Evolutionary conservation across 2,888 invertebrate genomes (phyloP).

Genomic region (Sphinx pinastri): DNA sequence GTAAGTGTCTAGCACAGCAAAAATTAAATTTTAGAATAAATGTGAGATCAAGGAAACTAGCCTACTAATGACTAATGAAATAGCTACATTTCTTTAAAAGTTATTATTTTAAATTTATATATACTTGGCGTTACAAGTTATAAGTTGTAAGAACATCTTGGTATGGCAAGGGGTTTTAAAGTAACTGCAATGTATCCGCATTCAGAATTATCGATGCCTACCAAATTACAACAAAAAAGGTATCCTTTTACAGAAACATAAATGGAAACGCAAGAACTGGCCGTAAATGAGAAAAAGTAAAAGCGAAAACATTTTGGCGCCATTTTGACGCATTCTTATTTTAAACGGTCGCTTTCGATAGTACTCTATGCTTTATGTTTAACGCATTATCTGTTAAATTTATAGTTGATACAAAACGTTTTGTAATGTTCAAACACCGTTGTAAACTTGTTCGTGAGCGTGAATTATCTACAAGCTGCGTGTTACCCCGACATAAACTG

Average conservation of each 20-base stretch:
- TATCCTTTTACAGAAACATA: neutral
- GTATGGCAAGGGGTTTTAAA: no score
- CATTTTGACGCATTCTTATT: neutral
- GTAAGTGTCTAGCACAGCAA: no score
- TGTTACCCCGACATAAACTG: neutral
- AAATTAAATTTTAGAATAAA: no score
- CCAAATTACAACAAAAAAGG: neutral
- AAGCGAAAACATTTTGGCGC: constrained; percentile 1
- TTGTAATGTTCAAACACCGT: constrained; percentile 2
- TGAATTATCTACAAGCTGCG: neutral
- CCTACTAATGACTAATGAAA: no score
- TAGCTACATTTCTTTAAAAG: no score
- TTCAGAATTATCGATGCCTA: neutral
- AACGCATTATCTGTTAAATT: constrained; percentile 2
- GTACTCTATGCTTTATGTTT: neutral
- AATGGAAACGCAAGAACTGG: neutral
- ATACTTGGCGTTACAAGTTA: no score
- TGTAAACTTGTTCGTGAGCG: neutral
- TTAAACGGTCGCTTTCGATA: neutral
- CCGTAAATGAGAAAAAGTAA: neutral
- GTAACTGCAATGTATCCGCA: neutral
- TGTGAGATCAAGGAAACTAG: no score
- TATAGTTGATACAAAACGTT: neutral
- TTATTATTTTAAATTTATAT: no score
- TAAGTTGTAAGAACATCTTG: no score